phyloP scores from a whole-genome alignment of 1,140 invertebrate species.

The Drosophila serrata region DNA sequence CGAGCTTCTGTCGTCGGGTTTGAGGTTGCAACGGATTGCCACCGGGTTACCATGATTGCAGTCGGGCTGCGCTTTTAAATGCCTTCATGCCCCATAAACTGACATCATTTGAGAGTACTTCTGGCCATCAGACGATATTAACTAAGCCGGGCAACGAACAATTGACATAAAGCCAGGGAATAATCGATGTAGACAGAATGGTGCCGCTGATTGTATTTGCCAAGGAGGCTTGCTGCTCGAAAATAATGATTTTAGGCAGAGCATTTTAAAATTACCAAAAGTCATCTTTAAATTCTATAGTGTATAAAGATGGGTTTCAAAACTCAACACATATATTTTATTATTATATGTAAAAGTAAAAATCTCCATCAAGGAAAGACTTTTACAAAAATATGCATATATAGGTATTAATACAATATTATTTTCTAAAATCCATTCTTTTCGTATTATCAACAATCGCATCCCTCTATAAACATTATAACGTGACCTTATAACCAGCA shows the following conservation, averaged over 20 bases:
- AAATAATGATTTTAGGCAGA: not conserved
- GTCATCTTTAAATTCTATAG: not conserved
- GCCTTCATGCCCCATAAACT: conserved; percentile 78
- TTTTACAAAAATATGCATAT: not conserved
- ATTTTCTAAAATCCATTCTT: not conserved
- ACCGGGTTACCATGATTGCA: conserved; percentile 47
- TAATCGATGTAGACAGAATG: conserved; percentile 23
- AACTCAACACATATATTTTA: no score
- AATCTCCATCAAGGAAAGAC: not conserved
- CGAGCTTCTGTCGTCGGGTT: conserved; percentile 28
- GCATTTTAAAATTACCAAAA: not conserved
- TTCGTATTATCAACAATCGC: not conserved
- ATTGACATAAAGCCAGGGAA: conserved; percentile 45
- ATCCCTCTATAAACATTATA: not conserved
- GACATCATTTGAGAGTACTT: conserved; percentile 50
- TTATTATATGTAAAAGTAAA: no score
- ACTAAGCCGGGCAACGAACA: conserved; percentile 38
- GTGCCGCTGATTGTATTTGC: conserved; percentile 12
- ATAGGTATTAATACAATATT: not conserved
- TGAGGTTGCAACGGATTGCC: conserved; percentile 46
- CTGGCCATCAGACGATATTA: conserved; percentile 61
- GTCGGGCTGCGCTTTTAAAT: conserved; percentile 68
- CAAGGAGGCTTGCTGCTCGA: not conserved
- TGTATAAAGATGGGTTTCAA: no score
- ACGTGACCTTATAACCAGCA: not conserved